Base-by-base conservation (phyloP, 1,140 invertebrate genomes). In the Brachionus asplanchnoidis region DNA sequence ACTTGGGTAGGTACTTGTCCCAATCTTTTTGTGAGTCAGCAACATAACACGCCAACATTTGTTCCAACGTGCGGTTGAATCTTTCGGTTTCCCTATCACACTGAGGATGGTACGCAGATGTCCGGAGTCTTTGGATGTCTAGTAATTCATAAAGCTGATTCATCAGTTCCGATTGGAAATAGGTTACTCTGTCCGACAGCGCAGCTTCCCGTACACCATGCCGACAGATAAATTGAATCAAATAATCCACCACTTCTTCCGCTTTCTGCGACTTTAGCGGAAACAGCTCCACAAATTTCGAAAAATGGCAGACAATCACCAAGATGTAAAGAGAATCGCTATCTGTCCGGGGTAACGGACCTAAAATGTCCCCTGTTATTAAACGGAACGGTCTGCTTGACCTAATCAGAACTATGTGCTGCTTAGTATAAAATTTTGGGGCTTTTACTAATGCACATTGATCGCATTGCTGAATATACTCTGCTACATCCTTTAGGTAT, bases 51-150 rank as follows among this genome's bases (percentile, higher is more conserved):
- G 11, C 28, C 40, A 70, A 42, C 1, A 70, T 70, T 17, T 70
- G 28, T 17, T 70, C 40, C 88, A 50, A 5, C 3, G 88, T 87
- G 17, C 84, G 17, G 75, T 88, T 88, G 26, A 88, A 86, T 40
- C 87, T 84, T 32, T 88, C 86, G 1, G 87, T 85, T 44, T 87
- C 46, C 0, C 89, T 87, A 78, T 89, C 88, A 0, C 86, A 84
- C 50, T 86, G 85, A 9, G 89, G 88, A 80, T 88, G 85, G 65
- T 87, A 88, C 0, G 87, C 84, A 4, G 85, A 85, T 1, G 88
- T 89, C 11, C 85, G 36, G 2, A 86, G 80, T 28, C 42, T 50
- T 23, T 60, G 23, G 9, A 80, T 42, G 8, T 53, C 77, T n/a
- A 80, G 12, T 11, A 50, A 7, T 17, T 80, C 50, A 9, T 53